Evolutionary conservation across 2,113 vertebrate species (phyloP).

Genomic region (Ailuropoda melanoleuca): DNA sequence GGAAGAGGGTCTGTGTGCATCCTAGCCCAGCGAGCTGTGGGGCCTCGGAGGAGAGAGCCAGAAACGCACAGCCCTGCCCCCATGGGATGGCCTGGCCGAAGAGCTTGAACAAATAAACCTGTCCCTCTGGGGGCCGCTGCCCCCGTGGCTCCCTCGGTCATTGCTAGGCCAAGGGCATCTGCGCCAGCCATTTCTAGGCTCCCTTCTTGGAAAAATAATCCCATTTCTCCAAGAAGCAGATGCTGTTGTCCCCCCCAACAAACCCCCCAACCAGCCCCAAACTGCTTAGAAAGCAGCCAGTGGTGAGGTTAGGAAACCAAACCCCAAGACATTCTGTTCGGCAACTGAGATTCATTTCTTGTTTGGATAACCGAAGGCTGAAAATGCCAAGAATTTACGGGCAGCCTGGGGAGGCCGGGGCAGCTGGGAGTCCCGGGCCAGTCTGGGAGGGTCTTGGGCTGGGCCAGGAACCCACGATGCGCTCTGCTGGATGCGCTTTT

Average conservation of each 20-base stretch:
- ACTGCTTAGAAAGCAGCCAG: slow-evolving; percentile 48
- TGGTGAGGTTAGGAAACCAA: slow-evolving; percentile 62
- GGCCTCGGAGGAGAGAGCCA: not conserved
- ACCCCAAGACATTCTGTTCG: slow-evolving; percentile 37
- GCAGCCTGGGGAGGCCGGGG: slow-evolving; percentile 46
- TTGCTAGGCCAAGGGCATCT: not conserved
- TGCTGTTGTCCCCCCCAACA: not conserved
- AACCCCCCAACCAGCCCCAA: not conserved
- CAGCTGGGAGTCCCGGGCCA: slow-evolving; percentile 3
- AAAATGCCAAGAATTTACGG: slow-evolving; percentile 74
- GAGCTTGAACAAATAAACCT: slow-evolving; percentile 11
- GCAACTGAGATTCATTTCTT: slow-evolving; percentile 50
- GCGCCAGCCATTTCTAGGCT: not conserved
- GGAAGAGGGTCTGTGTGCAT: not conserved
- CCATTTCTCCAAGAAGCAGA: not conserved
- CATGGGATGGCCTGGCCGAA: not conserved
- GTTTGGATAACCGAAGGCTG: slow-evolving; percentile 64
- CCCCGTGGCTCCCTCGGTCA: not conserved
- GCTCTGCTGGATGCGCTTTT: not conserved
- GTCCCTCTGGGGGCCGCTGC: not conserved
- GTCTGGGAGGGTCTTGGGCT: not conserved
- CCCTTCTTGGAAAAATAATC: not conserved
- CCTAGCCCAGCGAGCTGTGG: not conserved
- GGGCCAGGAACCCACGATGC: slow-evolving; percentile 29
- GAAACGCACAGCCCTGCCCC: not conserved